phyloP scores from a whole-genome alignment of 1,140 invertebrate genomes.

The Apocrypta bakeri region DNA sequence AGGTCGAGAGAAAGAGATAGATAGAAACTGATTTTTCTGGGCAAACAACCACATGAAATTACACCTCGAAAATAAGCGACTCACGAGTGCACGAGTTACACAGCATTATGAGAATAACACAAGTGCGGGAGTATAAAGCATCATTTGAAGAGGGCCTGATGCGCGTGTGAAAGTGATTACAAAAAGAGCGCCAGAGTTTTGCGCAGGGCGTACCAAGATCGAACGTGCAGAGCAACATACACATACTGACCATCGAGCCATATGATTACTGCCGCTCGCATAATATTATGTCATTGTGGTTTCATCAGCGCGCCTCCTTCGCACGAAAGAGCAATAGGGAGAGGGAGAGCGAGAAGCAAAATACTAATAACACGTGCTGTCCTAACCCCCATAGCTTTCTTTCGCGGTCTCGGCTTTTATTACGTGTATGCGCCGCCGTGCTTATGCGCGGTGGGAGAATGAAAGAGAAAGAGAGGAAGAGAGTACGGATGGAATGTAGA shows the following conservation, averaged over 20 bases:
- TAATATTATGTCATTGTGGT: conserved; percentile 67
- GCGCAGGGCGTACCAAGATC: conserved; percentile 37
- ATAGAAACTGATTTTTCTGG: conserved; percentile 22
- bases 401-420: conserved; percentile 32
- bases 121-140: neutral
- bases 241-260: conserved; percentile 25
- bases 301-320: conserved; percentile 52
- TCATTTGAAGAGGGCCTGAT: neutral
- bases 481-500: conserved; percentile 39
- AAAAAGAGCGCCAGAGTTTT: conserved; percentile 28
- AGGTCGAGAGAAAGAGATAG: neutral
- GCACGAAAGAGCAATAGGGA: neutral
- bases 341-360: conserved; percentile 38
- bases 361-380: conserved; percentile 64
- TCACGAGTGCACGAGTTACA: conserved; percentile 16
- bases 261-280: conserved; percentile 62
- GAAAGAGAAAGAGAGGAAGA: conserved; percentile 27
- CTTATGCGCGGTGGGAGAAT: neutral
- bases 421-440: conserved; percentile 12
- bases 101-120: neutral
- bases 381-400: conserved; percentile 57
- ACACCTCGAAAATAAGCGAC: conserved; percentile 16
- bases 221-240: conserved; percentile 3
- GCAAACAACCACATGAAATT: conserved; percentile 41
- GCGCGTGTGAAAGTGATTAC: conserved; percentile 48